Base-by-base conservation (phyloP, 2,888 invertebrate genomes). In the Polydrusus tereticollis region DNA sequence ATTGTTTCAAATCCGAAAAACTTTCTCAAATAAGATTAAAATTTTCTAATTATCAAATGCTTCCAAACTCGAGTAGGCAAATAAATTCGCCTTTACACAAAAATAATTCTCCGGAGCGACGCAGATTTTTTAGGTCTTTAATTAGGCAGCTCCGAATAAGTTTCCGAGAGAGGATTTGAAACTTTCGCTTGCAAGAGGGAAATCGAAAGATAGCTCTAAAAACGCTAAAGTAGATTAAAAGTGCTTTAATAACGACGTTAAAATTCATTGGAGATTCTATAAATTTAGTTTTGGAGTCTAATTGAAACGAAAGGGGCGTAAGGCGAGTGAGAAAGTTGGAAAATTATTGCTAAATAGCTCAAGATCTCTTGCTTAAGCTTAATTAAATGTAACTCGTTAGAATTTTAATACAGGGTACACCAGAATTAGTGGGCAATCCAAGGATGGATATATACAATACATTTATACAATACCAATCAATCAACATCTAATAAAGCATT, bases 221-320 rank as follows among this genome's bases (percentile, higher is more conserved):
- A 77, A 78, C 78, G 75, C 75, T 79, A 76, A 79, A 79, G 78
- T 77, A 78, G 78, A 80, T 79, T 80, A 79, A 79, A 77, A 76
- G 78, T 78, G 74, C 78, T 79, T 79, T 77, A 79, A 79, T 79
- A 70, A 77, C 52, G 52, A 55, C 73, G 76, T 72, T 77, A 72
- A 76, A 77, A 79, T 78, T 77, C 77, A 78, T 78, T 78, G 77
- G 76, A 72, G 77, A 55, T 55, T 29, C 52, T 55, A 55, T 55
- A 55, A 55, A 55, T 55, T 55, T 55, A 55, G 52, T 55, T 55
- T 52, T 16, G 29, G 52, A 55, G 29, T 55, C 52, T 55, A 55
- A 55, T 55, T 55, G 52, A 29, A 55, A 55, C 18, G 52, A 55
- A 55, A 55, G 52, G 26, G 52, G 29, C 26, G 29, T 14, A 23